Conservation (phyloP, 1,140 invertebrate species). For the Drosophila chauvacae region DNA sequence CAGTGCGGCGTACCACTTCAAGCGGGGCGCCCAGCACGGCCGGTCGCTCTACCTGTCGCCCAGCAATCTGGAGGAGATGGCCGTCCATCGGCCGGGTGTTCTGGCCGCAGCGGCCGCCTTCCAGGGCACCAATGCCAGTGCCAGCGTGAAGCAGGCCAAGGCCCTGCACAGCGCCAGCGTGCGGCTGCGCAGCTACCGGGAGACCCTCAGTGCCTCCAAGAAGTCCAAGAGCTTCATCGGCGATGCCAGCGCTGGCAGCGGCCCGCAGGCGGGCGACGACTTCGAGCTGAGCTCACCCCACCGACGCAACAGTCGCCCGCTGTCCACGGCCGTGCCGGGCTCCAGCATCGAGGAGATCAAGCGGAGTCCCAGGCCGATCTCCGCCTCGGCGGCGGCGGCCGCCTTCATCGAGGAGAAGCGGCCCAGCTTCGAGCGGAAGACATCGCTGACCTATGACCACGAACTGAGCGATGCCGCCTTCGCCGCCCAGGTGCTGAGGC, state of each 20-base stretch:
- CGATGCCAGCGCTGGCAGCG: constrained; percentile 55
- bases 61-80: constrained; percentile 78
- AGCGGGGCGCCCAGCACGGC: constrained; percentile 77
- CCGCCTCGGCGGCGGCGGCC: constrained; percentile 62
- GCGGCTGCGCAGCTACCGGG: constrained; percentile 77
- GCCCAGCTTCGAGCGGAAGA: constrained; percentile 78
- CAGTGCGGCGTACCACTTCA: constrained; percentile 80
- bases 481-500: constrained; percentile 75
- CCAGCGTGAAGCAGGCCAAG: constrained; percentile 81
- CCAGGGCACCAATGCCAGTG: constrained; percentile 81
- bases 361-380: constrained; percentile 76
- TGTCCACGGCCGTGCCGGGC: constrained; percentile 67
- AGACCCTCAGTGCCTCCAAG: constrained; percentile 79
- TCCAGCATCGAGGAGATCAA: constrained; percentile 76
- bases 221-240: constrained; percentile 84
- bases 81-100: constrained; percentile 72
- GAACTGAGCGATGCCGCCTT: constrained; percentile 79
- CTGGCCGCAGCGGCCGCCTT: constrained; percentile 76
- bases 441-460: constrained; percentile 74
- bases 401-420: constrained; percentile 82
- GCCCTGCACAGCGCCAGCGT: constrained; percentile 82
- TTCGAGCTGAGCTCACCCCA: constrained; percentile 84
- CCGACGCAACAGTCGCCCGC: constrained; percentile 82
- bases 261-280: constrained; percentile 56
- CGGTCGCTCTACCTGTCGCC: constrained; percentile 81